Conservation (phyloP, 2,888 invertebrate genomes). For the Melanostoma mellinum region DNA sequence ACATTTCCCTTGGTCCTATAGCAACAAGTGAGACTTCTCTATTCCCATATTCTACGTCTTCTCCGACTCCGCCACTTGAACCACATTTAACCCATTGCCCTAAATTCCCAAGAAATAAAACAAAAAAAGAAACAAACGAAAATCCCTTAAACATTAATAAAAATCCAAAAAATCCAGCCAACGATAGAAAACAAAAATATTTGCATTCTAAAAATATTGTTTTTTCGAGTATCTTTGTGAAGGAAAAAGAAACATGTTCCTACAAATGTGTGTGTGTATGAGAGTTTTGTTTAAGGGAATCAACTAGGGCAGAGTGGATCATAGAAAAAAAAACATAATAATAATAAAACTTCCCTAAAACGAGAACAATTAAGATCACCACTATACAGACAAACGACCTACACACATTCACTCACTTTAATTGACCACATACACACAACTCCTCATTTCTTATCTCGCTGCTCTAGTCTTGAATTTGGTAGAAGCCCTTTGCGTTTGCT, state of each 20-base stretch:
- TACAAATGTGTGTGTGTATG: conserved; percentile 15
- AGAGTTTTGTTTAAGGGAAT: conserved; percentile 27
- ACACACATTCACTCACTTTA: not conserved
- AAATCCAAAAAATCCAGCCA: conserved; percentile 58
- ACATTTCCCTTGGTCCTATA: conserved; percentile 64
- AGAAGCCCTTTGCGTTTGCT: conserved; percentile 50
- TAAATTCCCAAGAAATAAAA: conserved; percentile 57
- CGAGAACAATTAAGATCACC: conserved; percentile 70
- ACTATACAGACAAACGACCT: conserved; percentile 1
- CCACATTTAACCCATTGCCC: conserved; percentile 67
- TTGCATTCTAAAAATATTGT: conserved; percentile 69
- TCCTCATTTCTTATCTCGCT: conserved; percentile 47
- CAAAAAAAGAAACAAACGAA: conserved; percentile 20
- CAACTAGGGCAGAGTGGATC: conserved; percentile 47
- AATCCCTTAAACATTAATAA: conserved; percentile 66
- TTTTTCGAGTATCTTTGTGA: no score
- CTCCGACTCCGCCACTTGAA: conserved; percentile 29
- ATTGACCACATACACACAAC: conserved; percentile 17
- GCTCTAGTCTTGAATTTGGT: conserved; percentile 3
- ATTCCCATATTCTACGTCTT: conserved; percentile 4
- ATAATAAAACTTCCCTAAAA: conserved; percentile 57
- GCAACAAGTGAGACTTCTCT: conserved; percentile 62
- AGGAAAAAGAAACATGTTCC: not conserved
- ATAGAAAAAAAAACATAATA: conserved; percentile 17
- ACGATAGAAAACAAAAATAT: conserved; percentile 54